phyloP scores from a whole-genome alignment of 2,888 invertebrate genomes.

The Nomada fucata region DNA sequence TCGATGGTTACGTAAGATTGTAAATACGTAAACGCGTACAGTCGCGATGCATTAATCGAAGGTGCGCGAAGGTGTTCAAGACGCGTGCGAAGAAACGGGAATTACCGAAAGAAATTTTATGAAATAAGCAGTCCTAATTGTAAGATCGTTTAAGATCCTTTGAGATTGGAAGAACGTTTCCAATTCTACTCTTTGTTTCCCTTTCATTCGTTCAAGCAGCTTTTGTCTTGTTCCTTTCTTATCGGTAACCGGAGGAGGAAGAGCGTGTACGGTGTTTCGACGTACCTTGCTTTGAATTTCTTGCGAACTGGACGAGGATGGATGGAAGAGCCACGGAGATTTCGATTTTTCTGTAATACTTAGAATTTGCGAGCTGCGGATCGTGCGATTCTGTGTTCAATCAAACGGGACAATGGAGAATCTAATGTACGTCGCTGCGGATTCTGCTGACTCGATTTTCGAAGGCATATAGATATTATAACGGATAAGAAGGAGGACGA shows the following conservation, averaged over 20 bases:
- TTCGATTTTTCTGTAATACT: constrained; percentile 8
- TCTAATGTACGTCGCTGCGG: no score
- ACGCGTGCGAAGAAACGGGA: no score
- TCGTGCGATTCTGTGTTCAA: constrained; percentile 45
- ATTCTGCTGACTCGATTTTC: not conserved
- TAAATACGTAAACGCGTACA: constrained; percentile 33
- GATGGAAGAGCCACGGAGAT: not conserved
- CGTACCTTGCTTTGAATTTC: not conserved
- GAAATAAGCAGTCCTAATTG: no score
- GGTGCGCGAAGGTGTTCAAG: no score
- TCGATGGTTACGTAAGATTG: constrained; percentile 26
- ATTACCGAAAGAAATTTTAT: no score
- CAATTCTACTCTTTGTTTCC: no score
- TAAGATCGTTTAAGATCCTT: no score
- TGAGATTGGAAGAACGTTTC: no score
- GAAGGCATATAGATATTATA: not conserved
- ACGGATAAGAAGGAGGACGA: not conserved
- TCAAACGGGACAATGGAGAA: not conserved
- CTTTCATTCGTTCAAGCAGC: no score
- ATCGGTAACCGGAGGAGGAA: not conserved
- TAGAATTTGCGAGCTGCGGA: constrained; percentile 6
- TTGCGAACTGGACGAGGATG: constrained; percentile 7
- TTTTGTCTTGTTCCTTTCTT: not conserved
- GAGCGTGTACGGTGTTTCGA: not conserved
- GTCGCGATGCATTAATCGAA: not conserved